Evolutionary conservation across 2,113 vertebrate genomes (phyloP), one percentile per base, ranked within the genome.

Genomic region (Anoura caudifer): DNA sequence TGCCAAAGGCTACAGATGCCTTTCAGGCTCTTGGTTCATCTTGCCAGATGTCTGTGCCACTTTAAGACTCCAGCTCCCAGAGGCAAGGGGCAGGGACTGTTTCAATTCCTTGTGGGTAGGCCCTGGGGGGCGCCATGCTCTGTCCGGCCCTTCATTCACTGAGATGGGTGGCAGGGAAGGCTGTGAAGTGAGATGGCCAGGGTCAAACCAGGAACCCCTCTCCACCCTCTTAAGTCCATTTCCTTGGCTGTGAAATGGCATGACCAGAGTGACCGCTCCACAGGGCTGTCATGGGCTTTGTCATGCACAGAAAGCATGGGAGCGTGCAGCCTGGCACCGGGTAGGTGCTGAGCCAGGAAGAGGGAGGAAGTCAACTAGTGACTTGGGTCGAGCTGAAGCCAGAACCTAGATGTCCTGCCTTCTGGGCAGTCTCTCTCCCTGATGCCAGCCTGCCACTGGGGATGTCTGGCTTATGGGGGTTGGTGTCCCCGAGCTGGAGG

Each of bases 1-100:
- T 54, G 89, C 69, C 89, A 89, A 67, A 82, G 47, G 19, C 91
- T 92, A 26, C 20, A 63, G 81, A 4, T 33, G 45, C 26, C 26
- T n/a, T 67, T 36, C 15, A 36, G 50, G 24, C 1, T 4, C 4
- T 83, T 8, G 17, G 50, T 69, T 54, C 67, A 70, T 88, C 85
- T 84, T 50, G 70, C 56, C 63, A 41, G 70, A 26, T n/a, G 36
- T 31, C 20, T 38, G 63, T 56, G 67, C 70, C 50, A 33, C 80
- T 70, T 79, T 38, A 63, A 14, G 31, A 17, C 41, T 65, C 36
- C 20, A 15, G 41, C 5, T 0, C 56, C 41, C 20, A 31, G 63
- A 38, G 15, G 11, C 16, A 93, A 36, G 45, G 61, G 24, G 36
- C 52, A 94, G 88, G 61, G 61, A 41, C 43, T 77, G 45, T 15